phyloP scores from a whole-genome alignment of 2,113 vertebrate genomes.

The Lamprologus ornatipinnis region DNA sequence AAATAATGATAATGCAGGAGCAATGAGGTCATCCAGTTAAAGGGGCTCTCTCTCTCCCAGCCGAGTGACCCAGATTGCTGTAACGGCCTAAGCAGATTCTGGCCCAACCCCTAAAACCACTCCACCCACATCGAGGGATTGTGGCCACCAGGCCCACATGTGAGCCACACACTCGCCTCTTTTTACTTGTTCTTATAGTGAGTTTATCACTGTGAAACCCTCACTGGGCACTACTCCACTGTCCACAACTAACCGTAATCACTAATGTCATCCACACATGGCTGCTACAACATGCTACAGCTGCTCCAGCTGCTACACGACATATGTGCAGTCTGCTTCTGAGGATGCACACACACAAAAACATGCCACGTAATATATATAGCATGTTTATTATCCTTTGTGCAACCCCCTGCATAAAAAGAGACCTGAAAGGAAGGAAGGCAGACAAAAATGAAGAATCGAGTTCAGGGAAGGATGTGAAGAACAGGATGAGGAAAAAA shows the following conservation, averaged over 20 bases:
- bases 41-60: neutral
- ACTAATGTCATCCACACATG: constrained; percentile 18
- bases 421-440: constrained; percentile 50
- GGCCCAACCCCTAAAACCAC: neutral
- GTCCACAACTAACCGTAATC: neutral
- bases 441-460: constrained; percentile 44
- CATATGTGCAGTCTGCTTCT: neutral
- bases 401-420: neutral
- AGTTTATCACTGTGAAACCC: constrained; percentile 7
- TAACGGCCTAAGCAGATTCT: constrained; percentile 35
- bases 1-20: constrained; percentile 45
- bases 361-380: neutral
- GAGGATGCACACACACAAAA: neutral
- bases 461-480: constrained; percentile 48
- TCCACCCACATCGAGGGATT: neutral
- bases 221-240: neutral
- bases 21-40: constrained; percentile 42
- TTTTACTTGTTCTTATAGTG: neutral
- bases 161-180: neutral
- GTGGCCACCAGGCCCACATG: neutral
- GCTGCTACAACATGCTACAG: neutral
- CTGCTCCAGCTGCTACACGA: neutral
- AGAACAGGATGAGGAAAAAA: constrained; percentile 50
- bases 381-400: constrained; percentile 38
- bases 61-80: constrained; percentile 46